Base-by-base conservation (phyloP, 2,888 invertebrate genomes). In the Melinaea marsaeus region DNA sequence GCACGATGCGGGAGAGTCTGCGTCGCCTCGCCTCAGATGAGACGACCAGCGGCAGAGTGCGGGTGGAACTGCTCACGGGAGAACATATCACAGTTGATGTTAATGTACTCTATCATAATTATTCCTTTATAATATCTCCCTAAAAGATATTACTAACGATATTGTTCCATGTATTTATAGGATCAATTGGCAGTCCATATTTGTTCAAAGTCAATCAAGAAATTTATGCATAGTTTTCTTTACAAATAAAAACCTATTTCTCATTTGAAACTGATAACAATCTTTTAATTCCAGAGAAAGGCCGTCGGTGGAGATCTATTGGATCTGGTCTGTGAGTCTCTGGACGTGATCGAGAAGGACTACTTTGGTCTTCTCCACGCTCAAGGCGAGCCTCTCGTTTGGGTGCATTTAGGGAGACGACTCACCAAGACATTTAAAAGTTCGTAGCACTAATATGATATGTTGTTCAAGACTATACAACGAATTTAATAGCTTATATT, bases 281-380 rank as follows among this genome's bases (percentile, higher is more conserved):
- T 22, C 22, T 22, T 22, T 22, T 22, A 22, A 22, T 46, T 93
- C 3, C 91, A 98, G 98, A 95, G 97, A 76, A 97, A 97, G 86
- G 95, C 97, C 13, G 95, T 94, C 74, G 98, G 98, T 1, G 93
- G 94, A 67, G 97, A 97, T 62, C 92, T 99, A 33, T 90, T 98
- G 70, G 96, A 97, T 79, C 94, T 93, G 83, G 95, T 98, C 55
- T 98, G 98, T 81, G 96, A 96, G 65, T 93, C 94, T 60, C 92
- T 98, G 72, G 97, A 98, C 83, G 91, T 99, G 33, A 83, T 95
- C 65, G 99, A 99, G 85, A 95, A 94, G 78, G 98, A 98, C 85
- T 99, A 97, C 89, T 99, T 99, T 81, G 98, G 98, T 2, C 91
- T 99, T 55, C 93, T 95, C 66, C 97, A 95, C 85, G 93, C 94